Evolutionary conservation across 2,888 invertebrate species (phyloP), one percentile per base, ranked within the genome.

Genomic region (Ceratothoa steindachneri): DNA sequence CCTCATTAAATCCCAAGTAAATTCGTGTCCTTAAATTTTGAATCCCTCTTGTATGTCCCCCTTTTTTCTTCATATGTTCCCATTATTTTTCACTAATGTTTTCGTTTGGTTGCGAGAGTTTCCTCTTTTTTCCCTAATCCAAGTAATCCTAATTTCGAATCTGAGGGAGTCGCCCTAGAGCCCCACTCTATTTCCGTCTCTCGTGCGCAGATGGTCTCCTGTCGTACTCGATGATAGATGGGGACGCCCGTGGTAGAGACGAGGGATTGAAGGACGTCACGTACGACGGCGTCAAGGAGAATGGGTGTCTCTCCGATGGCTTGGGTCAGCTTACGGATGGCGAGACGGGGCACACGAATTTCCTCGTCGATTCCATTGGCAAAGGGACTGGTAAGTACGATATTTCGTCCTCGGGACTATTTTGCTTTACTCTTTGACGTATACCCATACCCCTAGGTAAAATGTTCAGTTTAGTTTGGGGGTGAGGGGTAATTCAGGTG

Each of bases 151-250:
- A n/a, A n/a, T n/a, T n/a, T n/a, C n/a, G n/a, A n/a, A n/a, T n/a
- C n/a, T n/a, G n/a, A n/a, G n/a, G n/a, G n/a, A n/a, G n/a, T n/a
- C n/a, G n/a, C n/a, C n/a, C n/a, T n/a, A n/a, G n/a, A n/a, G n/a
- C n/a, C n/a, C n/a, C n/a, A n/a, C n/a, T 41, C 41, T 41, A 41
- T 41, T 41, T 41, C 15, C 41, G 7, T 41, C 41, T 60, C 9
- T 22, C 29, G 22, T 19, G 30, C 24, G 0, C 87, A 91, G 95
- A 91, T 83, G 93, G 93, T 27, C 88, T 95, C 72, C 88, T 93
- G 30, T 90, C 92, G 77, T 96, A 95, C 85, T 89, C 91, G 67
- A 93, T 94, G 90, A 92, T 93, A 19, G 92, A 93, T 84, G 95
- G 95, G 19, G 91, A 93, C 85, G 89, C 90, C 82, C 87, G 91